Evolutionary conservation across 2,113 vertebrate genomes (phyloP).

Genomic region (Eublepharis macularius): DNA sequence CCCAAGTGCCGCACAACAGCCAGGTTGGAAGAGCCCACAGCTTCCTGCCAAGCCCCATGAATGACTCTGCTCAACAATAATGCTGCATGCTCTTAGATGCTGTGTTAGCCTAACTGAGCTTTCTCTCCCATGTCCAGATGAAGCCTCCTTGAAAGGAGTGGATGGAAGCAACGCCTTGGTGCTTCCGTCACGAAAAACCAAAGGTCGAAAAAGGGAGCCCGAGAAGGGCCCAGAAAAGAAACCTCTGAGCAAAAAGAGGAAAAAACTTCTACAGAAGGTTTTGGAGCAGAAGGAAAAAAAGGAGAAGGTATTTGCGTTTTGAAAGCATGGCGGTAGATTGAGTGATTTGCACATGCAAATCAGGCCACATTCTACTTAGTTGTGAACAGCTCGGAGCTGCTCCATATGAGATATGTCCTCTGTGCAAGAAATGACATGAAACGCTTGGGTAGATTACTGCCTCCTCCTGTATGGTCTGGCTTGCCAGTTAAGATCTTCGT

Average conservation of each 20-base stretch:
- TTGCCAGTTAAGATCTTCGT: too few relatives aligned
- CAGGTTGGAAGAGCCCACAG: background rate
- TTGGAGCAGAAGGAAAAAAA: constrained; percentile 94
- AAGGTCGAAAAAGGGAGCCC: constrained; percentile 65
- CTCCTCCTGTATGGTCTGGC: too few relatives aligned
- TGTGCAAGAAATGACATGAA: too few relatives aligned
- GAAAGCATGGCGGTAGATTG: background rate
- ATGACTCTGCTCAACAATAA: too few relatives aligned
- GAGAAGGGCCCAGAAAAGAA: constrained; percentile 71
- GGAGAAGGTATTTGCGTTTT: constrained; percentile 75
- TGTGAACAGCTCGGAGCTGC: too few relatives aligned
- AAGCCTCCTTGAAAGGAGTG: constrained; percentile 81
- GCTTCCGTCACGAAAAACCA: constrained; percentile 82
- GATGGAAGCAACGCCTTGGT: constrained; percentile 88
- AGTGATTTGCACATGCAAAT: too few relatives aligned
- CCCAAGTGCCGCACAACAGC: too few relatives aligned
- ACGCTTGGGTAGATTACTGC: too few relatives aligned
- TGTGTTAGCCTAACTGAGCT: fast-evolving
- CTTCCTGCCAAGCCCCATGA: too few relatives aligned
- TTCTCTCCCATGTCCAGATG: constrained; percentile 70
- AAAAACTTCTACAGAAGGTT: constrained; percentile 86
- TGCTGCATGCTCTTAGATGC: fast-evolving
- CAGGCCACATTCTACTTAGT: background rate
- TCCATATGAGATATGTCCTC: too few relatives aligned
- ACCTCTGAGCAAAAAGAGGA: constrained; percentile 89